phyloP scores from a whole-genome alignment of 2,113 vertebrate genomes.

The Nipponia nippon region DNA sequence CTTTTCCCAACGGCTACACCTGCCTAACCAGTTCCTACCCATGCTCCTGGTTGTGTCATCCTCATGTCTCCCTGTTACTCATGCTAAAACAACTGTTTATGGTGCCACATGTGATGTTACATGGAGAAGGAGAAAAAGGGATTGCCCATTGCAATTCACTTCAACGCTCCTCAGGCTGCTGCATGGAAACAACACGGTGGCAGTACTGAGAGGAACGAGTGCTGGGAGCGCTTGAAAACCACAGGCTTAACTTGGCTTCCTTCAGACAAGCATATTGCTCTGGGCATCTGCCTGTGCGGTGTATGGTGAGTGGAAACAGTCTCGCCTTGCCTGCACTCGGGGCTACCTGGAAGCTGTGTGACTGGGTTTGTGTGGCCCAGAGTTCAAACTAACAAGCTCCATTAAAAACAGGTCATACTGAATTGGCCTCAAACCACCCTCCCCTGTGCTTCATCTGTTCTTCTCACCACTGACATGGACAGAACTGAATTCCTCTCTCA shows the following conservation, averaged over 20 bases:
- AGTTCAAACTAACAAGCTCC: background rate
- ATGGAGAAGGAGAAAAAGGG: background rate
- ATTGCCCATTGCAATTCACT: background rate
- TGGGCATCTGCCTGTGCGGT: background rate
- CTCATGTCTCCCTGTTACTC: background rate
- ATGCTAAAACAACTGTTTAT: background rate
- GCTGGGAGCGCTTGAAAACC: background rate
- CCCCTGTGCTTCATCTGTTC: background rate
- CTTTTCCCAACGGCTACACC: background rate
- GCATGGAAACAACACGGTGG: background rate
- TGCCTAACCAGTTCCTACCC: slow-evolving; percentile 30
- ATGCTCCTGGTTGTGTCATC: background rate
- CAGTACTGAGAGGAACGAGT: fast-evolving
- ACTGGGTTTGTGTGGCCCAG: background rate
- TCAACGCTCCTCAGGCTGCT: background rate
- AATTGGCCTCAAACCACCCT: background rate
- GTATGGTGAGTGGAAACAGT: background rate
- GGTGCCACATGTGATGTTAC: background rate
- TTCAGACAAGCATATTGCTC: background rate
- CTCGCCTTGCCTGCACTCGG: fast-evolving
- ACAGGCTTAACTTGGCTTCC: background rate
- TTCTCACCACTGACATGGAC: background rate
- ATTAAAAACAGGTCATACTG: background rate
- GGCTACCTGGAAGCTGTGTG: background rate
- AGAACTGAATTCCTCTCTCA: slow-evolving; percentile 1